Percentiles rank a stretch among this genome's conserved stretches.
These are phyloP conservation scores for Anolis apletophallus DNA, from an alignment of 2,797 vertebrate genomes.

Conservation along the genomic window DNA sequence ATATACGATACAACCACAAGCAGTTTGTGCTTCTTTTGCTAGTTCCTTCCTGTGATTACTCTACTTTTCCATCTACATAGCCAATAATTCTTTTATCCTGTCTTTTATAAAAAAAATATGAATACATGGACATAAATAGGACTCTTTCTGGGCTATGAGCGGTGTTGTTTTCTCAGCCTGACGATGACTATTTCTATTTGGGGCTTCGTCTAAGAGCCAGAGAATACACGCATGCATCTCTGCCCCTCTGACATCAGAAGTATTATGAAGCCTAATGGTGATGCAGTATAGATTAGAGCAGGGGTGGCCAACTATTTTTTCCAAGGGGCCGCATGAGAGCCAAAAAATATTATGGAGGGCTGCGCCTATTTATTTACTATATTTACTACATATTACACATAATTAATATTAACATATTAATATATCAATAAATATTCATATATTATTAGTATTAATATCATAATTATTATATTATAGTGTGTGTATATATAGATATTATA, in stretches of 20 bases:
- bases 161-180: background rate
- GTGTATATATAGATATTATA: no score
- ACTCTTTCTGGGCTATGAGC: background rate
- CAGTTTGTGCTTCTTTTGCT: background rate
- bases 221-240: background rate
- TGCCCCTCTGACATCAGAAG: background rate
- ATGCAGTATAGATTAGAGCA: background rate
- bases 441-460: no score
- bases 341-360: no score
- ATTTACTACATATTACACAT: no score
- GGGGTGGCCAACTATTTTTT: no score
- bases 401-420: no score
- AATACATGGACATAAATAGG: background rate
- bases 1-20: background rate
- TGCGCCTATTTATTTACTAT: no score
- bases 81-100: background rate
- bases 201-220: background rate
- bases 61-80: background rate
- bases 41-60: background rate
- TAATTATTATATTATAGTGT: no score
- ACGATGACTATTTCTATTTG: background rate
- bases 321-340: no score
- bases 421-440: no score
- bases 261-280: background rate
- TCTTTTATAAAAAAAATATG: no score